phyloP scores from a whole-genome alignment of 30 jellyfish, hydroid and myxozoan species.

The Aurelia sp. region DNA sequence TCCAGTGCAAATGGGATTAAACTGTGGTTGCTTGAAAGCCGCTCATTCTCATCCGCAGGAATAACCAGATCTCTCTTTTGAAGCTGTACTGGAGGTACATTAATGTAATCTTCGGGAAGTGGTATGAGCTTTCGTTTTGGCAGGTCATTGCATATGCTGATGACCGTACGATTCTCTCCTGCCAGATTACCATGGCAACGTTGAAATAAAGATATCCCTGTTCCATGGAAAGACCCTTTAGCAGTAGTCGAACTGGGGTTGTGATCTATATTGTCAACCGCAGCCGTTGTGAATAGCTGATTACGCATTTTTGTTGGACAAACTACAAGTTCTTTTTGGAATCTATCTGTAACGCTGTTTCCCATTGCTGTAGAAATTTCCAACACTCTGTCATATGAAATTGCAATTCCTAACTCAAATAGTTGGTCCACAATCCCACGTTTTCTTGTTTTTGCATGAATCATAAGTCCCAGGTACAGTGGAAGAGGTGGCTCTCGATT shows the following conservation, averaged over 20 bases:
- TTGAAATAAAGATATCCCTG: constrained; percentile 45
- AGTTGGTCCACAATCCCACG: not conserved
- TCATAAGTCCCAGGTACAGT: constrained; percentile 33
- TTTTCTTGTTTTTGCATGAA: constrained; percentile 38
- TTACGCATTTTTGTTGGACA: constrained; percentile 12
- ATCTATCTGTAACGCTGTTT: not conserved
- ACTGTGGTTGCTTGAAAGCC: not conserved
- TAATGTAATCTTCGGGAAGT: not conserved
- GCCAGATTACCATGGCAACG: not conserved
- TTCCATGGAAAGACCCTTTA: constrained; percentile 46
- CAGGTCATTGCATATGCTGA: not conserved
- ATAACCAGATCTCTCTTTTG: not conserved
- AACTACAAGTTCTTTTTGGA: not conserved
- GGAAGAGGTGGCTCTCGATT: too few relatives aligned
- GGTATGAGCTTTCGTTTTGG: not conserved
- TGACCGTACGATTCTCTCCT: not conserved
- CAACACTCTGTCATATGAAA: constrained; percentile 40
- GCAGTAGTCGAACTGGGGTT: constrained; percentile 46
- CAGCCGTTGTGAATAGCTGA: constrained; percentile 35
- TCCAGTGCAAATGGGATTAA: not conserved
- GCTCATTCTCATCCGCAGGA: not conserved
- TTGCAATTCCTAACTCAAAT: constrained; percentile 9
- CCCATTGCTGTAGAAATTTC: constrained; percentile 12
- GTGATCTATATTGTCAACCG: constrained; percentile 43
- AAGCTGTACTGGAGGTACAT: not conserved